Conservation (phyloP, 2,888 invertebrate species). For the Epirrita christyi region DNA sequence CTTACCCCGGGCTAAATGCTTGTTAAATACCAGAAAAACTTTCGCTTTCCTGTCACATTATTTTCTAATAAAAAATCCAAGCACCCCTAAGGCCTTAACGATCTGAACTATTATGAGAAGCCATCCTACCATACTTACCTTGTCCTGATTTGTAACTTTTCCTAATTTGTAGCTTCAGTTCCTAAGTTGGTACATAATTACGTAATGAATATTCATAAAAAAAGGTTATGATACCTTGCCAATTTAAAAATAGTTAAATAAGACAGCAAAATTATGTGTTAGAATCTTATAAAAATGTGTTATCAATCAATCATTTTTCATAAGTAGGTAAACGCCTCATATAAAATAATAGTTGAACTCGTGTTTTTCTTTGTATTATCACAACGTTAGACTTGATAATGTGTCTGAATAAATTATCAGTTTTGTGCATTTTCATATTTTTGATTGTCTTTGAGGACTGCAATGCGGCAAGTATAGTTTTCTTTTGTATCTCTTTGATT, state of each 20-base stretch:
- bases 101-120: no score
- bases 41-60: no score
- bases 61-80: no score
- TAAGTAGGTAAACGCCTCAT: constrained; percentile 43
- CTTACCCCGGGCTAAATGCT: no score
- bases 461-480: constrained; percentile 51
- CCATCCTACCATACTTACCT: no score
- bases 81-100: no score
- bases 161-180: no score
- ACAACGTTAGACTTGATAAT: constrained; percentile 39
- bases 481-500: background rate
- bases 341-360: constrained; percentile 45
- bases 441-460: constrained; percentile 38
- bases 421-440: constrained; percentile 32
- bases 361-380: constrained; percentile 35
- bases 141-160: no score
- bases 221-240: no score
- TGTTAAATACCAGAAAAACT: no score
- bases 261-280: constrained; percentile 45
- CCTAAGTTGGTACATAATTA: no score
- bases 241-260: background rate
- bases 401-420: constrained; percentile 39
- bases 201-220: no score
- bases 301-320: constrained; percentile 55
- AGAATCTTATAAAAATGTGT: constrained; percentile 41